phyloP scores from a whole-genome alignment of 2,113 vertebrate species.

The Paradisaea rubra region DNA sequence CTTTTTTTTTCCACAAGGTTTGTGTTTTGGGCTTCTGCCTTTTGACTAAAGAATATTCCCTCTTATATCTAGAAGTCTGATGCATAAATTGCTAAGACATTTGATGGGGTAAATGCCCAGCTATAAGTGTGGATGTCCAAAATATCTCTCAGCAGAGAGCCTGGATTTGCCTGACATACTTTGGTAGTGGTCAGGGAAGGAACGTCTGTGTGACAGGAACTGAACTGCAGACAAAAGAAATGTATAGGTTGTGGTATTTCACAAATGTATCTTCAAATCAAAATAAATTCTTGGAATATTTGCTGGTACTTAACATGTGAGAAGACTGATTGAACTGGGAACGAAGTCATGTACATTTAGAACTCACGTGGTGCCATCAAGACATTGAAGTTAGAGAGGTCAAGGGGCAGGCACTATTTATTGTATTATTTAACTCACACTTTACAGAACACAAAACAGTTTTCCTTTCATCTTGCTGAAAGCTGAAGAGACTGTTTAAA shows the following conservation, averaged over 20 bases:
- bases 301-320: background rate
- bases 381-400: background rate
- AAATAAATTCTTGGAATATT: background rate
- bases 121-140: background rate
- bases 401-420: background rate
- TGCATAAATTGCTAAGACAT: background rate
- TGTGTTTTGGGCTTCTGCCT: background rate
- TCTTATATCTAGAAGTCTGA: background rate
- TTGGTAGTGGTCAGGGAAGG: background rate
- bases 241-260: background rate
- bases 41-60: background rate
- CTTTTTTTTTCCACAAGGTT: fast-evolving
- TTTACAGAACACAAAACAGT: background rate
- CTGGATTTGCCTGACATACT: background rate
- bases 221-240: background rate
- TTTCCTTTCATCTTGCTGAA: background rate
- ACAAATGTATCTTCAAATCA: background rate
- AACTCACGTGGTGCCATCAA: background rate
- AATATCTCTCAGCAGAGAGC: background rate
- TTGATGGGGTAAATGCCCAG: background rate
- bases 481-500: background rate
- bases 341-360: background rate
- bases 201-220: background rate
- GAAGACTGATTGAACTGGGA: background rate
- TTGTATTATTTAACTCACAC: background rate